Evolutionary conservation across 2,797 vertebrate genomes (phyloP).

Genomic region (Euthynnus affinis): DNA sequence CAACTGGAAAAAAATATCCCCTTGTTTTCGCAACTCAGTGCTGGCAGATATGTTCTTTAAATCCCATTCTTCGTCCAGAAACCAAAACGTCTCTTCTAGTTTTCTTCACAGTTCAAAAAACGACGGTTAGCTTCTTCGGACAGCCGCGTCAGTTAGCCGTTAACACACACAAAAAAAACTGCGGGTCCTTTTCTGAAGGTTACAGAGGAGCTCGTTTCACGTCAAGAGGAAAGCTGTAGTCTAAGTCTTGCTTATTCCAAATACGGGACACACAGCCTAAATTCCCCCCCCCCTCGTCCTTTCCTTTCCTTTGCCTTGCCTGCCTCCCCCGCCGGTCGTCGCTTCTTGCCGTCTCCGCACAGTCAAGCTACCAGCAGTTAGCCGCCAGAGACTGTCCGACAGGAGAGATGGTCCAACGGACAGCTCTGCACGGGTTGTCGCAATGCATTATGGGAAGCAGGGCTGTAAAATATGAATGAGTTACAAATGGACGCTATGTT

Average conservation of each 20-base stretch:
- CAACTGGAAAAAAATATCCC: conserved; percentile 51
- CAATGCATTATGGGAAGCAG: conserved; percentile 72
- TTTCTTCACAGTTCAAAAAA: conserved; percentile 61
- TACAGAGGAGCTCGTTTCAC: conserved; percentile 58
- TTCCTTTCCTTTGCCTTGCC: conserved; percentile 62
- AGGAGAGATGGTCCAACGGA: conserved; percentile 13
- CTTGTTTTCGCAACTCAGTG: conserved; percentile 67
- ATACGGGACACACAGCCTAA: conserved; percentile 76
- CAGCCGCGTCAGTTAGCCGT: conserved; percentile 42
- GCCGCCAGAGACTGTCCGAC: conserved; percentile 46
- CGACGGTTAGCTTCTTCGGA: conserved; percentile 24
- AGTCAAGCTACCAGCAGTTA: conserved; percentile 71
- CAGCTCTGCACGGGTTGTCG: conserved; percentile 23
- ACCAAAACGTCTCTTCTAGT: conserved; percentile 58
- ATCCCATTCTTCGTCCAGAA: conserved; percentile 76
- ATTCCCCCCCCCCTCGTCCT: conserved; percentile 63
- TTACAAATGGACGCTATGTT: conserved; percentile 15
- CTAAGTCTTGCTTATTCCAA: conserved; percentile 72
- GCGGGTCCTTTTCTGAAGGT: conserved; percentile 61
- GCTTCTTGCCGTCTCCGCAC: conserved; percentile 75
- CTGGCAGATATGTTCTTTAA: conserved; percentile 76
- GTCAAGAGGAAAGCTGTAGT: conserved; percentile 65
- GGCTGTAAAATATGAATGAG: conserved; percentile 53
- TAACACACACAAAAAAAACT: conserved; percentile 8
- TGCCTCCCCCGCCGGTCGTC: conserved; percentile 80